Evolutionary conservation across 2,113 vertebrate species (phyloP).

Genomic region (Mesoclemmys tuberculata): DNA sequence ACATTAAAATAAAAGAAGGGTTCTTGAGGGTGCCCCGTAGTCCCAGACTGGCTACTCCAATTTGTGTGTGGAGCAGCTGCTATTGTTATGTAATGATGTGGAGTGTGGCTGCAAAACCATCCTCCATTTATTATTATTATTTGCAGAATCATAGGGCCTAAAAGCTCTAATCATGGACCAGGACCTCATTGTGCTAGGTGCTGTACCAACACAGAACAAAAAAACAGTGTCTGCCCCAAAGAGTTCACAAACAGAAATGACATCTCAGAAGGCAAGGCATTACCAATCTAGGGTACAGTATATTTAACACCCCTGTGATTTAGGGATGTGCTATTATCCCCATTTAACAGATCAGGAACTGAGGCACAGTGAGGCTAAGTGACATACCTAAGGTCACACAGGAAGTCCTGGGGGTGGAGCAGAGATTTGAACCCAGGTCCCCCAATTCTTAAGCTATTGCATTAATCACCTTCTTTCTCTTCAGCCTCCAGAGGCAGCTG

Average conservation of each 20-base stretch:
- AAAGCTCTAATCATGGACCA: not conserved
- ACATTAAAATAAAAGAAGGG: not conserved
- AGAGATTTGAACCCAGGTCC: not conserved
- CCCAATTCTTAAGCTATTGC: not conserved
- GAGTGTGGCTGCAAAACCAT: not conserved
- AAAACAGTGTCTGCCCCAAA: not conserved
- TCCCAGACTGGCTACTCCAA: not conserved
- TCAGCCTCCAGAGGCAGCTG: not conserved
- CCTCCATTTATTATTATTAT: not conserved
- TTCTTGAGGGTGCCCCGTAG: not conserved
- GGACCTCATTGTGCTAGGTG: not conserved
- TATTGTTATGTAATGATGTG: not conserved
- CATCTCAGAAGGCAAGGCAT: not conserved
- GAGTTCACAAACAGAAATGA: not conserved
- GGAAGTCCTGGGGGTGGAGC: not conserved
- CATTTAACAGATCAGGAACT: not conserved
- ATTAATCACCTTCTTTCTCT: not conserved
- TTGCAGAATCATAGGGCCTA: not conserved
- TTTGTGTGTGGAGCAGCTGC: not conserved
- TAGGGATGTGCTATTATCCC: not conserved
- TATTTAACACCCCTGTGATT: not conserved
- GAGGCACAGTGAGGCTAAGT: not conserved
- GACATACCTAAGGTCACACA: not conserved
- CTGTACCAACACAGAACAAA: not conserved
- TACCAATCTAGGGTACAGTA: not conserved